These are phyloP conservation scores for Aricia agestis DNA, from an alignment of 1,140 invertebrate species.

Conservation along the genomic window DNA sequence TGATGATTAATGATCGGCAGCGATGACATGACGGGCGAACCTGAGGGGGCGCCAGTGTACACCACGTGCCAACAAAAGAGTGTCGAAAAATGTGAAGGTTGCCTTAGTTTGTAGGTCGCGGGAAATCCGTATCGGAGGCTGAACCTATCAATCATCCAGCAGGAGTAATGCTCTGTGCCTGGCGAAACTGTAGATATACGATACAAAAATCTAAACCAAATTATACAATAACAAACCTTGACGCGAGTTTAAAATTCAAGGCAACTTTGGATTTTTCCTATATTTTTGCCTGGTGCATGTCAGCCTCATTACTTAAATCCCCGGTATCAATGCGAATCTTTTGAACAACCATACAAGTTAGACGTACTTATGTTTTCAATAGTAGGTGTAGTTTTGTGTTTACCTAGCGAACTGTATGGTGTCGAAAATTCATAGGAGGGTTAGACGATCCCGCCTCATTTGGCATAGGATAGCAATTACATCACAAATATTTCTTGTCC, in stretches of 20 bases:
- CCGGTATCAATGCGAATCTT: too few species aligned
- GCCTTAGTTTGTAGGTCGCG: conserved; percentile 72
- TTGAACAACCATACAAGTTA: too few species aligned
- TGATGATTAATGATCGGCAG: conserved; percentile 64
- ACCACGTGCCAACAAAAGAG: conserved; percentile 70
- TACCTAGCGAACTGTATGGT: too few species aligned
- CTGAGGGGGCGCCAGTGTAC: conserved; percentile 50
- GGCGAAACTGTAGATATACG: neutral
- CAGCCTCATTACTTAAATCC: too few species aligned
- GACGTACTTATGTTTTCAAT: too few species aligned
- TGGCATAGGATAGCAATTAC: neutral
- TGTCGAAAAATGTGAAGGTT: conserved; percentile 71
- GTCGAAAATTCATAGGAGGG: neutral
- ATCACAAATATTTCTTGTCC: neutral
- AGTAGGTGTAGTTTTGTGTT: too few species aligned
- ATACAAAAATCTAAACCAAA: neutral
- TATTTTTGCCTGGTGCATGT: neutral
- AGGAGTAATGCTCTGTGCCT: conserved; percentile 35
- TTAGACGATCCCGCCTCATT: neutral
- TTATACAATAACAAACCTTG: conserved; percentile 1
- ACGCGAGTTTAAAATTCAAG: conserved; percentile 9
- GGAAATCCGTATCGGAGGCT: conserved; percentile 55
- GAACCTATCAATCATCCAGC: conserved; percentile 67
- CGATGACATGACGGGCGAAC: conserved; percentile 68
- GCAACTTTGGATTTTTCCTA: neutral